Base-by-base conservation (phyloP, 2,113 vertebrate species). In the Crotophaga sulcirostris region DNA sequence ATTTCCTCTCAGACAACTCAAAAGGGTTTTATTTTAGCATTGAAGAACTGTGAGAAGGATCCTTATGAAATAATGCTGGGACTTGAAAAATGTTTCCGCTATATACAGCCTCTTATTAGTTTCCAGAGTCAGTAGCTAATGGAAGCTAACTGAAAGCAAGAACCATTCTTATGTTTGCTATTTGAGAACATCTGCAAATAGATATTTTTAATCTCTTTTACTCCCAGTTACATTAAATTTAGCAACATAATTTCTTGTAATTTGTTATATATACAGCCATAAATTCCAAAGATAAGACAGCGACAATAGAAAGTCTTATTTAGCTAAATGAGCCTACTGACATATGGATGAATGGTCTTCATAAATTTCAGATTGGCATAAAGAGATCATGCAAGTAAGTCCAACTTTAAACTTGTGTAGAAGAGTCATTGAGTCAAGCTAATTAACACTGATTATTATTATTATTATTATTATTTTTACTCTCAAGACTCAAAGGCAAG, bases 181-280 rank as follows among this genome's bases (percentile, higher is more conserved):
- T 91, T 84, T 76, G 62, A 58, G 81, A 93, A 94, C 93, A 95
- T 93, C 90, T 97, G 89, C 6, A 4, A 70, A 72, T n/a, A 87
- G 64, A 78, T 94, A 95, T 95, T 96, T 96, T 90, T 92, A n/a
- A 72, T 81, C 59, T 66, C 49, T 84, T 87, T 73, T 78, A 85
- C 75, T 81, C 16, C 60, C 68, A 90, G 55, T 88, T 85, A 69
- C 26, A 63, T 66, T 78, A 81, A 92, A 92, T 84, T 90, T 90
- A 94, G 83, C 58, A 92, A 89, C 72, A 63, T 78, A 0, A 75
- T 94, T 89, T 95, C 69, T 95, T 82, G 40, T 68, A 78, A 82
- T 92, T 91, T 91, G 16, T 91, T 95, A 49, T n/a, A 63, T 59
- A 33, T 34, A 38, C 64, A 92, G 19, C 36, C n/a, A 67, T 70